Evolutionary conservation across 2,888 invertebrate genomes (phyloP).

Genomic region (Drosophila monieri): DNA sequence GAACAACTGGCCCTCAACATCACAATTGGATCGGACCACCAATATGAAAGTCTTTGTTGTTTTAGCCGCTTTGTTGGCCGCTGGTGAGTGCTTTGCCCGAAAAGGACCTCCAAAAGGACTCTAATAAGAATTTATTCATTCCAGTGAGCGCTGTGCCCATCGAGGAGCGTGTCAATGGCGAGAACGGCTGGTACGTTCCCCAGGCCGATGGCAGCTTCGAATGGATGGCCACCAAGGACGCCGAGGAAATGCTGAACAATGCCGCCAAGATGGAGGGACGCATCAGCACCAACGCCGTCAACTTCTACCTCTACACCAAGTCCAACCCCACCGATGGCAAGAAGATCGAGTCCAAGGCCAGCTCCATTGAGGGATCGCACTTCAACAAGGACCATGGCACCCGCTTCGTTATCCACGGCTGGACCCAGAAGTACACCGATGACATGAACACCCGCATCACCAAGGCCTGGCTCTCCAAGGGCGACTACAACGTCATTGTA

Average conservation of each 20-base stretch:
- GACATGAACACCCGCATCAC: constrained; percentile 70
- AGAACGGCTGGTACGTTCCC: constrained; percentile 68
- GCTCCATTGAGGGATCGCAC: constrained; percentile 51
- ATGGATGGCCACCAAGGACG: constrained; percentile 61
- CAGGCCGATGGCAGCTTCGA: constrained; percentile 53
- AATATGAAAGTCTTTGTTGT: constrained; percentile 47
- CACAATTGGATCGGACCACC: constrained; percentile 21
- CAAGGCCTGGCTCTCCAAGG: constrained; percentile 85
- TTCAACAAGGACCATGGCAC: constrained; percentile 61
- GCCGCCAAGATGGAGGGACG: constrained; percentile 35
- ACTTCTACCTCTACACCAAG: constrained; percentile 73
- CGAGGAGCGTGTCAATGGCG: constrained; percentile 55
- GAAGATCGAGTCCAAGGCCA: constrained; percentile 45
- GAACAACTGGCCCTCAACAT: not conserved
- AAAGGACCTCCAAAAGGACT: rapidly evolving
- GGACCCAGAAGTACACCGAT: constrained; percentile 85
- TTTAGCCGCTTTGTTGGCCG: constrained; percentile 34
- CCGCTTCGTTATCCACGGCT: constrained; percentile 85
- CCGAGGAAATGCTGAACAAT: constrained; percentile 37
- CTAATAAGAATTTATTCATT: not conserved
- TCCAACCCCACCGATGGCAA: constrained; percentile 58
- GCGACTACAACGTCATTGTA: constrained; percentile 86
- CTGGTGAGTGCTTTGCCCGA: constrained; percentile 37
- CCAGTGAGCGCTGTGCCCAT: constrained; percentile 53
- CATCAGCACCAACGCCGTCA: constrained; percentile 47